Evolutionary conservation across 30 jellyfish, hydroid and myxozoan genomes (phyloP).

Genomic region (Cassiopea xamachana): DNA sequence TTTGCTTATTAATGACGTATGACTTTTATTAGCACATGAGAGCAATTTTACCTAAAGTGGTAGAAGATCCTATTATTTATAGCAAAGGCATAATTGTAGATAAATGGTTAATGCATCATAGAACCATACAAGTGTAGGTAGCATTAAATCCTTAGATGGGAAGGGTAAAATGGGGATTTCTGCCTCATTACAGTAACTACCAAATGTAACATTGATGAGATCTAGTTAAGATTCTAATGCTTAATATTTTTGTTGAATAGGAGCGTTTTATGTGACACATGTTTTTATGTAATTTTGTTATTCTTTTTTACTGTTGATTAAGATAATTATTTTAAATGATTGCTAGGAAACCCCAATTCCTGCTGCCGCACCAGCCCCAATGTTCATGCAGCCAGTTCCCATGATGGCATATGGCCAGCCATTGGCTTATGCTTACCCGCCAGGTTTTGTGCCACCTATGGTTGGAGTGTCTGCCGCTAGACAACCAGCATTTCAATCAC

Average conservation of each 20-base stretch:
- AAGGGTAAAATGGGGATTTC: no score
- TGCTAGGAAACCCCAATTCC: conserved; percentile 54
- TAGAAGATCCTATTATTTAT: no score
- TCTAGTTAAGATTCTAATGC: background rate
- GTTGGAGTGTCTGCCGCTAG: conserved; percentile 1
- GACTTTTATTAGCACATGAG: no score
- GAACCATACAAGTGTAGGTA: no score
- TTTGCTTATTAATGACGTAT: no score
- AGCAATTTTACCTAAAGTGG: no score
- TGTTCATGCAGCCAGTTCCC: conserved; percentile 63
- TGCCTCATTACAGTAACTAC: no score
- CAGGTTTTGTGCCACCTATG: conserved; percentile 27
- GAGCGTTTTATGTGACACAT: background rate
- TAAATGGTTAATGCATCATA: no score
- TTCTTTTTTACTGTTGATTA: background rate
- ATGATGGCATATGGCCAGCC: conserved; percentile 62
- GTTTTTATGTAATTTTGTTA: background rate
- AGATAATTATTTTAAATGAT: no score
- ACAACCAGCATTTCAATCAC: conserved; percentile 9
- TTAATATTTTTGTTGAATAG: background rate
- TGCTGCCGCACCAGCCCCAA: conserved; percentile 66
- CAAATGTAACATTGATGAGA: no score
- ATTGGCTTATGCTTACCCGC: conserved; percentile 64
- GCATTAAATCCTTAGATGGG: no score
- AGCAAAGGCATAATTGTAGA: no score